Percentiles rank a stretch among this genome's conserved stretches.
phyloP scores from a whole-genome alignment of 53 echinoderm and acorn worm species.

The Astropecten irregularis region DNA sequence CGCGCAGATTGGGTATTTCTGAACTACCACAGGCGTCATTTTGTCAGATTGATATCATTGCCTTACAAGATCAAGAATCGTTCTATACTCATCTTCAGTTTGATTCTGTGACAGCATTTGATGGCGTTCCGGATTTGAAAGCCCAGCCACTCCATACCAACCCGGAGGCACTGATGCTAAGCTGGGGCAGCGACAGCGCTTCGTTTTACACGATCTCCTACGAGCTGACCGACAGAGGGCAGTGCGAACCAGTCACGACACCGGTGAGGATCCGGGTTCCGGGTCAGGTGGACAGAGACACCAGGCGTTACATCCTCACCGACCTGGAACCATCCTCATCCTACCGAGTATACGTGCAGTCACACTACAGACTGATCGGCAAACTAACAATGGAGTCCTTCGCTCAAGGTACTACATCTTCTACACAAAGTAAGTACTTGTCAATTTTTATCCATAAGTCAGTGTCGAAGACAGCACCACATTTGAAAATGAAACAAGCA shows the following conservation, averaged over 20 bases:
- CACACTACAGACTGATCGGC: constrained; percentile 15
- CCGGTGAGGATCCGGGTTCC: neutral
- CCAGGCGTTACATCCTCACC: neutral
- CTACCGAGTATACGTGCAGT: constrained; percentile 31
- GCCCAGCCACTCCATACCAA: neutral
- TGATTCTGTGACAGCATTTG: neutral
- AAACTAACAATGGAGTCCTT: constrained; percentile 3
- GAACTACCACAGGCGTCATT: too few species aligned
- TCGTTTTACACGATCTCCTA: constrained; percentile 25
- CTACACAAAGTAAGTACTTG: neutral
- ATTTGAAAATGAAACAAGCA: too few species aligned
- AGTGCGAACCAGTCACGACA: constrained; percentile 5
- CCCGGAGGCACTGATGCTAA: neutral
- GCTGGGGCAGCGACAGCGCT: constrained; percentile 14
- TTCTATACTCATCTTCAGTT: too few species aligned
- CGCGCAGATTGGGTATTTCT: too few species aligned
- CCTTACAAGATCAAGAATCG: too few species aligned
- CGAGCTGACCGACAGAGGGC: constrained; percentile 14
- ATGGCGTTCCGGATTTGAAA: neutral
- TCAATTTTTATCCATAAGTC: too few species aligned
- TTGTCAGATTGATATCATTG: too few species aligned
- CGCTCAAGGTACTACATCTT: neutral
- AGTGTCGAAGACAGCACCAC: too few species aligned
- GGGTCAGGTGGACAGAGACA: neutral
- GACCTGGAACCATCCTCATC: constrained; percentile 9